Conservation (phyloP, 2,888 invertebrate genomes). For the Sinotaia quadrata region DNA sequence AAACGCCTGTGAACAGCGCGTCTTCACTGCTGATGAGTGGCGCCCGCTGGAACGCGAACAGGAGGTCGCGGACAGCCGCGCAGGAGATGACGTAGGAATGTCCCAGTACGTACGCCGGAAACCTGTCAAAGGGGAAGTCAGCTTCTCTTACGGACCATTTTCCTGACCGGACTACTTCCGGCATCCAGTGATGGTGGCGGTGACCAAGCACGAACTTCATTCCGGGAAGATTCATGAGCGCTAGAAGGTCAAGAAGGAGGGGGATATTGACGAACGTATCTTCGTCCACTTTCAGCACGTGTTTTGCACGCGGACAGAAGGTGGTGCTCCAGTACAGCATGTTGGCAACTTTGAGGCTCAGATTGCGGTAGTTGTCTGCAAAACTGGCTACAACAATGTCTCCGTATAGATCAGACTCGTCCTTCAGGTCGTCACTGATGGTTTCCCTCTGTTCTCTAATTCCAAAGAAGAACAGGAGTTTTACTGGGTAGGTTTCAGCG, state of each 20-base stretch:
- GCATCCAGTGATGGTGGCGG: not conserved
- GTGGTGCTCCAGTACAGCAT: slow-evolving; percentile 9
- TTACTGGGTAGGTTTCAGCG: not conserved
- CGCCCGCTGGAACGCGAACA: not conserved
- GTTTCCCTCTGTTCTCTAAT: not conserved
- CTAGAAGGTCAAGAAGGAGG: not conserved
- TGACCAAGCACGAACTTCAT: not conserved
- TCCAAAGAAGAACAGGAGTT: slow-evolving; percentile 14
- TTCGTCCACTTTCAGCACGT: slow-evolving; percentile 21
- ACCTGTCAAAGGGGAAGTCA: not conserved
- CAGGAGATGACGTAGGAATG: slow-evolving; percentile 26
- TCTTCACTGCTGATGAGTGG: slow-evolving; percentile 17
- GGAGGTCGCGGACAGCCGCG: not conserved
- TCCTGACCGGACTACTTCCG: not conserved
- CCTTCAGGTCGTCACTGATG: not conserved
- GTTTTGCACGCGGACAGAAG: not conserved
- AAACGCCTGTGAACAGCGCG: slow-evolving; percentile 10
- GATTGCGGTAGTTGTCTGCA: slow-evolving; percentile 17
- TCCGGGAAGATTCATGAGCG: not conserved
- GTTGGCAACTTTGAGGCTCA: slow-evolving; percentile 14
- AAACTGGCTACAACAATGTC: slow-evolving; percentile 12
- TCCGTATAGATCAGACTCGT: not conserved
- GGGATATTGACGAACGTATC: slow-evolving; percentile 17
- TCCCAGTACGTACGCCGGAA: slow-evolving; percentile 7
- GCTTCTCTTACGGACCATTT: not conserved